Evolutionary conservation across 2,888 invertebrate species (phyloP), one percentile per base, ranked within the genome.

Genomic region (Phymatocera aterrima): DNA sequence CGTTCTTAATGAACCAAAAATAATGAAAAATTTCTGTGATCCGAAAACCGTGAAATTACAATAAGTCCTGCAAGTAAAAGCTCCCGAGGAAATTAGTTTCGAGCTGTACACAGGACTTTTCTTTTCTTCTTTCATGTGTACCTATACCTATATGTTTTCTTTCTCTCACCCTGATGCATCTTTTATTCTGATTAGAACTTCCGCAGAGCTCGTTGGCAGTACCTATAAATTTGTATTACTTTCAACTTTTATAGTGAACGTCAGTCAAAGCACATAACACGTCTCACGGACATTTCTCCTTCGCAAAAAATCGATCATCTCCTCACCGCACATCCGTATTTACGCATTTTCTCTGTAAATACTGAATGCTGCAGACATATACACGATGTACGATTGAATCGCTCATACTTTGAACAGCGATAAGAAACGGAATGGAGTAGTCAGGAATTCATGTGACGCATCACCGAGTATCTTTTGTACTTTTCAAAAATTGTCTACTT

Each of bases 211-310:
- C 28, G 12, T 1, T 28, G 12, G 57, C 4, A n/a, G n/a, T n/a
- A n/a, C n/a, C n/a, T n/a, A n/a, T 28, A 28, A 10, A 24, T 28
- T 12, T 3, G 28, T 28, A 57, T 57, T 28, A 0, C 24, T 8
- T 51, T 51, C 18, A 51, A 18, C 21, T 51, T 21, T 6, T 51
- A 21, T 57, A 28, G 4, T 57, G 15, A 28, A 3, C 57, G 40
- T 40, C 15, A 21, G 51, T 51, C 51, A 51, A 21, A 12, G 24
- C 24, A 12, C 15, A 57, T 24, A 28, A 28, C 10, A 57, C 28
- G 57, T 57, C 28, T 24, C 57, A 57, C 57, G 24, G 57, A 57
- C 24, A 57, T 57, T 57, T 57, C 57, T 57, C n/a, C n/a, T 57
- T 12, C 4, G 12, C n/a, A n/a, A n/a, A n/a, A n/a, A 57, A 12